Conservation (phyloP, 2,888 invertebrate species). For the Lypha dubia region DNA sequence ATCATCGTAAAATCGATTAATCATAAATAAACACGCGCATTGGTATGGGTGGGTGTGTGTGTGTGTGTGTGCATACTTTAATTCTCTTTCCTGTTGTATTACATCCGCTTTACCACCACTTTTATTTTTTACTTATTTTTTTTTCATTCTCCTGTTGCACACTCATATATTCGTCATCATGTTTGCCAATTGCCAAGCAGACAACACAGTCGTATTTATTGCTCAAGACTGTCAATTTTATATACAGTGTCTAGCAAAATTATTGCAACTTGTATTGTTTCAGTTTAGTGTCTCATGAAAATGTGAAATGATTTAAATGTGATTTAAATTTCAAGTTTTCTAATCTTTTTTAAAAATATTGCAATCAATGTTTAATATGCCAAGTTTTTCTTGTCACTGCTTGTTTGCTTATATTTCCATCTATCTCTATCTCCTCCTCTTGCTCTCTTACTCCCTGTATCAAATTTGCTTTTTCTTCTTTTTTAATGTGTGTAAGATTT, state of each 20-base stretch:
- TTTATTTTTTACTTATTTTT: not conserved
- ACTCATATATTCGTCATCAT: conserved; percentile 55
- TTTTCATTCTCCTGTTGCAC: conserved; percentile 38
- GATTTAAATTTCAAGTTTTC: not conserved
- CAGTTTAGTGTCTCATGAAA: not conserved
- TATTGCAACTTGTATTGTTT: not conserved
- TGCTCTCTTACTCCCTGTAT: too few species aligned
- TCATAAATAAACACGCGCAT: conserved; percentile 77
- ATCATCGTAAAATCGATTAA: conserved; percentile 78
- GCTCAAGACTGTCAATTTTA: conserved; percentile 1
- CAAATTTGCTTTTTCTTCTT: not conserved
- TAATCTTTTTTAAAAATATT: not conserved
- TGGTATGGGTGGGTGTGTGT: too few species aligned
- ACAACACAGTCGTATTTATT: conserved; percentile 49
- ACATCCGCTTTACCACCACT: conserved; percentile 7
- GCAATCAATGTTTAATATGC: not conserved
- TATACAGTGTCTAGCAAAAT: conserved; percentile 2
- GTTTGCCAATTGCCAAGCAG: conserved; percentile 64
- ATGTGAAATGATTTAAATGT: too few species aligned
- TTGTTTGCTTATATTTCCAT: not conserved
- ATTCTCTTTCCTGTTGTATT: conserved; percentile 53
- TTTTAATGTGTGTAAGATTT: conserved; percentile 5
- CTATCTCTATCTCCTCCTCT: not conserved
- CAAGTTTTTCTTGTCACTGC: not conserved
- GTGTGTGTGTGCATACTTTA: conserved; percentile 32